Evolutionary conservation across 2,113 vertebrate species (phyloP).

Genomic region (Pedionomus torquatus): DNA sequence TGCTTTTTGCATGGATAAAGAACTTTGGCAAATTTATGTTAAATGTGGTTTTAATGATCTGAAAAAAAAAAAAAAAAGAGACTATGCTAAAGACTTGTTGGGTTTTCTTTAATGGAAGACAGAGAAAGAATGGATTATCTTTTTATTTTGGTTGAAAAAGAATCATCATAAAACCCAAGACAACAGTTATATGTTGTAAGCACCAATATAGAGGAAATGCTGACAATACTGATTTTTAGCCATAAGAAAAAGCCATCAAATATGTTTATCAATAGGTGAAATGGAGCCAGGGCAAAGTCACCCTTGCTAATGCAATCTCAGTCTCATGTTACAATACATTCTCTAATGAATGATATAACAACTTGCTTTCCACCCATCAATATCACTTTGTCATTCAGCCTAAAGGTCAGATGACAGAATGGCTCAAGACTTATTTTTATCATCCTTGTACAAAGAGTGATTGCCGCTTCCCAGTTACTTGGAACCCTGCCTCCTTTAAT

Average conservation of each 20-base stretch:
- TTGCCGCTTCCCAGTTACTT: background rate
- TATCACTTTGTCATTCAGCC: background rate
- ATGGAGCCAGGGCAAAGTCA: background rate
- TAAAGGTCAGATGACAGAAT: conserved; percentile 28
- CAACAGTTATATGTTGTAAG: background rate
- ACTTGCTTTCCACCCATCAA: background rate
- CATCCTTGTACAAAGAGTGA: background rate
- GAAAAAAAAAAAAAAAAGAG: background rate
- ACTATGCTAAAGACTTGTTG: background rate
- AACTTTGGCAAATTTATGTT: background rate
- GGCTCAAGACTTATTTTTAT: background rate
- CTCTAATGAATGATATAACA: background rate
- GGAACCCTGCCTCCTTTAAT: background rate
- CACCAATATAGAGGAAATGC: background rate
- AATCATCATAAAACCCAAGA: background rate
- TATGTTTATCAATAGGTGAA: background rate
- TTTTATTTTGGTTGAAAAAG: background rate
- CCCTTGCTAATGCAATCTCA: background rate
- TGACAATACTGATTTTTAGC: background rate
- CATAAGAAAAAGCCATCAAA: background rate
- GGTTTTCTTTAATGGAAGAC: background rate
- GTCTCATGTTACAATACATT: background rate
- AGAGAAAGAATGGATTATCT: background rate
- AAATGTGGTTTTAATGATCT: background rate
- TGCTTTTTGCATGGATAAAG: background rate